A percentile compares a stretch with the other conserved stretches of the same genome.
phyloP scores from a whole-genome alignment of 37 sponge, comb jelly and placozoan species.

The Corticium candelabrum region DNA sequence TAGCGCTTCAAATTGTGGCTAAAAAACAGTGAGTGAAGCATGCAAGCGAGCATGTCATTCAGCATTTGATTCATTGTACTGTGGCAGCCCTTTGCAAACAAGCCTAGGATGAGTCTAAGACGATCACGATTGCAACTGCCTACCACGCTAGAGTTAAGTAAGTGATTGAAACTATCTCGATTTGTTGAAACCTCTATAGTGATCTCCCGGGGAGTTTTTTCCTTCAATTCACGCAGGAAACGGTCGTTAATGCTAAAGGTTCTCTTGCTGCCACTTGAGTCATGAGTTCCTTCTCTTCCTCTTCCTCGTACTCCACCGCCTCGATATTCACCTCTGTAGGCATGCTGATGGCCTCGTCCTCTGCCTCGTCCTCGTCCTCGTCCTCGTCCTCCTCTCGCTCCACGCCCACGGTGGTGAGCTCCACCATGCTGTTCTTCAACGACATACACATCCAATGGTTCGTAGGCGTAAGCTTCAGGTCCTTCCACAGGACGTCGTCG shows the following conservation, averaged over 20 bases:
- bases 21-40: neutral
- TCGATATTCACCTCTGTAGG: neutral
- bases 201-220: neutral
- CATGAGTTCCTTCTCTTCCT: neutral
- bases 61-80: neutral
- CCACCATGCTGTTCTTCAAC: too few species aligned
- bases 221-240: neutral
- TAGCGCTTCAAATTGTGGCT: neutral
- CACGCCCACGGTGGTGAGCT: neutral
- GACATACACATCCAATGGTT: too few species aligned
- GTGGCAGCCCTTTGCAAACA: neutral
- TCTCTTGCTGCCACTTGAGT: too few species aligned
- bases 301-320: neutral
- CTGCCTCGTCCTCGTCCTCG: neutral
- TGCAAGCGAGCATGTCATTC: neutral
- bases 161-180: neutral
- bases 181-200: neutral
- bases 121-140: neutral
- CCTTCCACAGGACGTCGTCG: too few species aligned
- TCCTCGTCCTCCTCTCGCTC: neutral
- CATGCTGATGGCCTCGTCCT: neutral
- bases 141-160: neutral
- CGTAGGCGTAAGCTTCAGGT: too few species aligned
- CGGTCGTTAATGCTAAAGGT: too few species aligned
- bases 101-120: neutral